Evolutionary conservation across 2,888 invertebrate genomes (phyloP).

Genomic region (Phengaris alcon): DNA sequence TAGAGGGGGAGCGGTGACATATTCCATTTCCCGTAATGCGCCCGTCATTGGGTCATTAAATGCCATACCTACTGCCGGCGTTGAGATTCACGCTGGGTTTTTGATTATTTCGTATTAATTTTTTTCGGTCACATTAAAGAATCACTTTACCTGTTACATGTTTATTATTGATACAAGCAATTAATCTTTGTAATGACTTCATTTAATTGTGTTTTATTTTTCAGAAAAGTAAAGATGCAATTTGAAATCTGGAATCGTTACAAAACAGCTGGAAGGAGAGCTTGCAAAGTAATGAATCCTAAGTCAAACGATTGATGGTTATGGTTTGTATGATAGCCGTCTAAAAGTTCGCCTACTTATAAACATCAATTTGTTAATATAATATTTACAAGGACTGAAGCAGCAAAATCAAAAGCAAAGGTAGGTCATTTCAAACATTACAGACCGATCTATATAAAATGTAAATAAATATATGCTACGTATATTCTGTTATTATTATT

Average conservation of each 20-base stretch:
- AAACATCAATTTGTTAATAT: no score
- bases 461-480: no score
- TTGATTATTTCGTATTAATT: constrained; percentile 22
- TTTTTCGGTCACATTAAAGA: constrained; percentile 15
- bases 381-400: no score
- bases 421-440: no score
- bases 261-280: neutral
- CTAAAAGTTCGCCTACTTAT: no score
- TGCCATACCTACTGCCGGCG: constrained; percentile 12
- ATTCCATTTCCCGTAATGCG: constrained; percentile 64
- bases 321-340: no score
- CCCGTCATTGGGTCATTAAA: constrained; percentile 38
- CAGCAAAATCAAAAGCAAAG: no score
- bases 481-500: no score
- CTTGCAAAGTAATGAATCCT: neutral
- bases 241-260: no score
- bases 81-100: constrained; percentile 24
- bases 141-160: neutral
- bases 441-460: no score
- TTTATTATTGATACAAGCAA: constrained; percentile 6
- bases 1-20: constrained; percentile 65
- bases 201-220: neutral
- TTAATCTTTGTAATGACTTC: constrained; percentile 3
- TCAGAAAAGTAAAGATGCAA: neutral
- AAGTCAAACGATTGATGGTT: neutral